phyloP scores from a whole-genome alignment of 2,888 invertebrate genomes.

The Drosophila mimetica region DNA sequence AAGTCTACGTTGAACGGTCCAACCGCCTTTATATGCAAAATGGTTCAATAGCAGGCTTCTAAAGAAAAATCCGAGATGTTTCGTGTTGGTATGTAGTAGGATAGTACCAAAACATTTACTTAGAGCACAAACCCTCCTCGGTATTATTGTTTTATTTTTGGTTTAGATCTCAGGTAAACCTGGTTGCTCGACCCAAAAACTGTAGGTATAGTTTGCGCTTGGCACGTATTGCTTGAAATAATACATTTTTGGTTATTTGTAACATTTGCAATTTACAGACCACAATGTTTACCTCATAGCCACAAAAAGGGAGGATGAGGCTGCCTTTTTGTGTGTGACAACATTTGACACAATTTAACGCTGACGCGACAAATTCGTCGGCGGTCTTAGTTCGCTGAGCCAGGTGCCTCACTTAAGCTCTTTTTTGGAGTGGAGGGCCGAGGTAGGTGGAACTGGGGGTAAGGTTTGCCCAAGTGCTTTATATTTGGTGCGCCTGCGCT shows the following conservation, averaged over 20 bases:
- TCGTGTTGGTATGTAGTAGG: too few species aligned
- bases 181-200: background rate
- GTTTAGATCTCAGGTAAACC: background rate
- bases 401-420: slow-evolving; percentile 18
- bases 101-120: background rate
- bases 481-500: slow-evolving; percentile 48
- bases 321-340: slow-evolving; percentile 54
- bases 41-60: background rate
- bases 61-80: too few species aligned
- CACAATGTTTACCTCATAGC: slow-evolving; percentile 27
- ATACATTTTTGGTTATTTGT: slow-evolving; percentile 64
- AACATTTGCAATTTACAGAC: slow-evolving; percentile 56
- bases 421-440: slow-evolving; percentile 1
- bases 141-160: background rate
- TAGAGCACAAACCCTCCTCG: background rate
- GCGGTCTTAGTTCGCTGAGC: slow-evolving; percentile 25
- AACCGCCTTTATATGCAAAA: background rate
- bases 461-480: slow-evolving; percentile 41
- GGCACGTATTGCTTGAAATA: slow-evolving; percentile 60
- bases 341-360: slow-evolving; percentile 71
- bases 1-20: background rate
- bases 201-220: slow-evolving; percentile 15
- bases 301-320: background rate
- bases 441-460: slow-evolving; percentile 8
- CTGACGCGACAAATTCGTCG: slow-evolving; percentile 57